Evolutionary conservation across 2,797 vertebrate species (phyloP).

Genomic region (Fistularia commersonii): DNA sequence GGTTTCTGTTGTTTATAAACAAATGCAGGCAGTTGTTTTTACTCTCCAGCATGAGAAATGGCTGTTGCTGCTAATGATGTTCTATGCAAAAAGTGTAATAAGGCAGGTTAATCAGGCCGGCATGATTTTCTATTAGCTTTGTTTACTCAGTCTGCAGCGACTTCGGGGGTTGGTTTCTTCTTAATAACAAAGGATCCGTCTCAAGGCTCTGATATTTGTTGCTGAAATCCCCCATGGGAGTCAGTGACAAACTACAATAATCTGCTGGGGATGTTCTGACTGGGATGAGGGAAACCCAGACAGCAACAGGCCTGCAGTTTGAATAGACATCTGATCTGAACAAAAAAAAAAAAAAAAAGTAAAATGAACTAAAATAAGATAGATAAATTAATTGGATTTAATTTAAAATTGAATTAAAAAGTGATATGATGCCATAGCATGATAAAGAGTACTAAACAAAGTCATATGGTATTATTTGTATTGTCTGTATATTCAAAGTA

Average conservation of each 20-base stretch:
- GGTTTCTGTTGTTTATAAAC: constrained; percentile 16
- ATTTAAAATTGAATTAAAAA: no score
- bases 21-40: constrained; percentile 34
- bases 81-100: constrained; percentile 63
- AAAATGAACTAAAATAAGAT: no score
- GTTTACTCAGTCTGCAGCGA: constrained; percentile 62
- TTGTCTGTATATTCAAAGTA: no score
- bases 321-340: constrained; percentile 17
- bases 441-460: no score
- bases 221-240: constrained; percentile 34
- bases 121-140: constrained; percentile 62
- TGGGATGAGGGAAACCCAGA: constrained; percentile 10
- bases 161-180: constrained; percentile 62
- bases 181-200: constrained; percentile 63
- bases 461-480: no score
- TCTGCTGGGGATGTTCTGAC: constrained; percentile 23
- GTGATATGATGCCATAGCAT: no score
- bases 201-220: constrained; percentile 53
- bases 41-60: constrained; percentile 52
- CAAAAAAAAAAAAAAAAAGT: neutral
- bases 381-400: no score
- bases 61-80: constrained; percentile 59
- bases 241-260: constrained; percentile 26
- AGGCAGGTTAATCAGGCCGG: constrained; percentile 57
- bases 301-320: constrained; percentile 13